These are phyloP conservation scores for Orthosia cruda DNA, from an alignment of 2,888 invertebrate species.

Conservation along the genomic window DNA sequence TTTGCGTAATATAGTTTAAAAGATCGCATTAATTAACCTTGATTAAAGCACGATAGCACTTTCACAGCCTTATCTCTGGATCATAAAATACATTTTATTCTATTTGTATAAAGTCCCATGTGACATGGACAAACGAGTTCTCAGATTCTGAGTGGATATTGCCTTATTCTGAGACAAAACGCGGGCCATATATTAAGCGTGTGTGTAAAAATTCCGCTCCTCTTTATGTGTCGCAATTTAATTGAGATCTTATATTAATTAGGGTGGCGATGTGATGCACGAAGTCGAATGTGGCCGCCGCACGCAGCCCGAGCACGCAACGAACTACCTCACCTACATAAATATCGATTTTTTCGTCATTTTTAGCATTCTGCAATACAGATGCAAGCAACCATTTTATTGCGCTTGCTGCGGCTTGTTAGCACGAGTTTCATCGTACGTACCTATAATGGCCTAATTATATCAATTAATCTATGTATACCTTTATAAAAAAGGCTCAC, in stretches of 20 bases:
- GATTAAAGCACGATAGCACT: conserved; percentile 75
- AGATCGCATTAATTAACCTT: conserved; percentile 70
- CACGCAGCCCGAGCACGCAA: conserved; percentile 90
- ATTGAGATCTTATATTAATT: conserved; percentile 92
- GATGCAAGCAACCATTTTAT: conserved; percentile 60
- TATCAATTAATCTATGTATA: conserved; percentile 62
- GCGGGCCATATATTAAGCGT: conserved; percentile 82
- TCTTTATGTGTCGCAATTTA: conserved; percentile 91
- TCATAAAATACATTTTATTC: conserved; percentile 79
- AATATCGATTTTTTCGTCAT: conserved; percentile 72
- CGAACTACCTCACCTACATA: conserved; percentile 73
- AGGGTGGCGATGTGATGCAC: conserved; percentile 88
- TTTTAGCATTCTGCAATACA: conserved; percentile 69
- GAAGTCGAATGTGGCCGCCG: conserved; percentile 88
- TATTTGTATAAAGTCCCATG: conserved; percentile 76
- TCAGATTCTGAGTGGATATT: conserved; percentile 84
- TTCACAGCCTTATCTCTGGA: conserved; percentile 74
- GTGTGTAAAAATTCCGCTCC: conserved; percentile 87
- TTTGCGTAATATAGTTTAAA: conserved; percentile 57
- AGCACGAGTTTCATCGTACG: conserved; percentile 66
- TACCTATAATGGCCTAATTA: conserved; percentile 65
- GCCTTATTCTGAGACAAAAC: conserved; percentile 85
- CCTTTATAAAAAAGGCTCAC: conserved; percentile 46
- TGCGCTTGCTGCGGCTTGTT: conserved; percentile 60
- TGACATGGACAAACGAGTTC: conserved; percentile 84